These are phyloP conservation scores for Telenomus remus DNA, from an alignment of 1,140 invertebrate genomes.

Conservation along the genomic window DNA sequence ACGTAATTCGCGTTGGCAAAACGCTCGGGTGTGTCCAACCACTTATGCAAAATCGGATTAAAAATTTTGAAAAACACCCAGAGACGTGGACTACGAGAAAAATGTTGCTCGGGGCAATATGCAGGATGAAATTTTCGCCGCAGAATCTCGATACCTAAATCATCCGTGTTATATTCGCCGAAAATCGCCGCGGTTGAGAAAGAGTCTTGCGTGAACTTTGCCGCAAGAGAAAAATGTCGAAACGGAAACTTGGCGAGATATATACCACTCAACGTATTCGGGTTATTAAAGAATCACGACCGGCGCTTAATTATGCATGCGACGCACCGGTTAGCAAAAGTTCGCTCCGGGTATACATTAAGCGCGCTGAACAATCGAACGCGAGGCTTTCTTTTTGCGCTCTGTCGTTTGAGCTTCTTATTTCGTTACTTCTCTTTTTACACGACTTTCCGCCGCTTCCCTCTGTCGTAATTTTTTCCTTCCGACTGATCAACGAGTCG, in stretches of 20 bases:
- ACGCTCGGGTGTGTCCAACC: background rate
- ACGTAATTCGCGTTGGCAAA: slow-evolving; percentile 4
- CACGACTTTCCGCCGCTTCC: slow-evolving; percentile 4
- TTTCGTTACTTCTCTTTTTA: background rate
- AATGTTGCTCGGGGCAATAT: background rate
- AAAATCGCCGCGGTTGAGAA: slow-evolving; percentile 37
- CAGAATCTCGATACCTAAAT: slow-evolving; percentile 46
- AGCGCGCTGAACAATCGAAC: slow-evolving; percentile 40
- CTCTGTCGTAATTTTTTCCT: background rate
- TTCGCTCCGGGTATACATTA: slow-evolving; percentile 43
- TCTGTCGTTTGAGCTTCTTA: background rate
- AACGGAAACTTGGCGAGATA: slow-evolving; percentile 37
- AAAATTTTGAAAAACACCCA: background rate
- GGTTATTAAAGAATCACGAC: slow-evolving; percentile 52
- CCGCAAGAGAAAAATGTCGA: slow-evolving; percentile 34
- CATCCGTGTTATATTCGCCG: slow-evolving; percentile 24
- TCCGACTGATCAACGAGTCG: too few relatives aligned
- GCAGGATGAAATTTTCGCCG: slow-evolving; percentile 31
- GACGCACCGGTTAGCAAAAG: slow-evolving; percentile 48
- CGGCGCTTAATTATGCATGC: slow-evolving; percentile 53
- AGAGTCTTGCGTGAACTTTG: slow-evolving; percentile 38
- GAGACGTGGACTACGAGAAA: background rate
- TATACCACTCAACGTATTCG: slow-evolving; percentile 33
- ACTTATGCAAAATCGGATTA: background rate
- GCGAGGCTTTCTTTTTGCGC: background rate